Percentiles rank a stretch among this genome's conserved stretches.
phyloP scores from a whole-genome alignment of 2,113 vertebrate genomes.

The Pelodiscus sinensis region DNA sequence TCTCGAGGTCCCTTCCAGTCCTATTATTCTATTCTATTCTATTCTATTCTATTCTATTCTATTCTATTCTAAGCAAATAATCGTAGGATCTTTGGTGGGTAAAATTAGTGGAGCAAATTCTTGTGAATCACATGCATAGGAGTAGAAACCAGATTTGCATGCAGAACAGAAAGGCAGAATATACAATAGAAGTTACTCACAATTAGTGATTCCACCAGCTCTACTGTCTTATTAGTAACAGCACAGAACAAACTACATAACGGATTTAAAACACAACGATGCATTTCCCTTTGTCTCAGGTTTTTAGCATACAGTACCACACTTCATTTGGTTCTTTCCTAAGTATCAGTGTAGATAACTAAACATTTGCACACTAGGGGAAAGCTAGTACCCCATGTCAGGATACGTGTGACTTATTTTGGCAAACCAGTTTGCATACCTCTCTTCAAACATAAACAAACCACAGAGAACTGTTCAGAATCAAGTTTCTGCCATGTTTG shows the following conservation, averaged over 20 bases:
- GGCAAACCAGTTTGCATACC: neutral
- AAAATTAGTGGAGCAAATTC: neutral
- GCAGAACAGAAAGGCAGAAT: neutral
- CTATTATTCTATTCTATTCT: too few relatives aligned
- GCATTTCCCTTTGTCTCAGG: neutral
- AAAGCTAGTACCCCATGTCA: neutral
- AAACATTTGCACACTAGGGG: neutral
- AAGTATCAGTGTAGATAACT: neutral
- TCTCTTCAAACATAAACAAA: neutral
- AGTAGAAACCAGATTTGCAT: neutral
- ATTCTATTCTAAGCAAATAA: too few relatives aligned
- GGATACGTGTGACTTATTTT: neutral
- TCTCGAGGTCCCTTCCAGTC: too few relatives aligned
- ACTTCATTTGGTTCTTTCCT: neutral
- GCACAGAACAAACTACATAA: neutral
- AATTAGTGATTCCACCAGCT: neutral
- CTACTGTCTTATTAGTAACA: neutral
- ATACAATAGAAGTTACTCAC: neutral
- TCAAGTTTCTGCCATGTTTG: neutral
- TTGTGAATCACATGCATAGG: neutral
- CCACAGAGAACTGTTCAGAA: neutral
- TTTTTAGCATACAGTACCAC: neutral
- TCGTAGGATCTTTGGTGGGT: neutral
- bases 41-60: too few relatives aligned
- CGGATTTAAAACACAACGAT: neutral